Evolutionary conservation across 2,888 invertebrate species (phyloP).

Genomic region (Drosophila maculinotata): DNA sequence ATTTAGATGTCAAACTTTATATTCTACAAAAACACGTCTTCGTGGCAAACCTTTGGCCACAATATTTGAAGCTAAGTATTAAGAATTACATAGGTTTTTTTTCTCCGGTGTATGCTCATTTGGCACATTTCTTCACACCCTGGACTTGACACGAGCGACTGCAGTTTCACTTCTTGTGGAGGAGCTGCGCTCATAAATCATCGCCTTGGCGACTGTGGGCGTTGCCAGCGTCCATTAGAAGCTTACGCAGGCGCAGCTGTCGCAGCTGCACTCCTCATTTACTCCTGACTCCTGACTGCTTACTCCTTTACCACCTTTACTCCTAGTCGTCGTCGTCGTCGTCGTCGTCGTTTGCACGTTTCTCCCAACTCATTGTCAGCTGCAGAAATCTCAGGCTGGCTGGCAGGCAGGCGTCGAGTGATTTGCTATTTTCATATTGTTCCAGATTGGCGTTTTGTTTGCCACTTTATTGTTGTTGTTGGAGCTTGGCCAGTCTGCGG

Average conservation of each 20-base stretch:
- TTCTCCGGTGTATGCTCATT: conserved; percentile 16
- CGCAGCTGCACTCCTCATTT: conserved; percentile 18
- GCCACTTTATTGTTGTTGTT: conserved; percentile 45
- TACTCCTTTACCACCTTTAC: no score
- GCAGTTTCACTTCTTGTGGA: conserved; percentile 46
- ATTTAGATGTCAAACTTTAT: no score
- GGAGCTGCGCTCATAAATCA: conserved; percentile 71
- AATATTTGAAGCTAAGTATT: no score
- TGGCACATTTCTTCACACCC: conserved; percentile 69
- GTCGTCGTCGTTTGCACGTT: conserved; percentile 29
- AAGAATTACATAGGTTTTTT: no score
- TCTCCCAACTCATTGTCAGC: conserved; percentile 71
- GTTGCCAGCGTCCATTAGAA: conserved; percentile 78
- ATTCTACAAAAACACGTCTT: no score
- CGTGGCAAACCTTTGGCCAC: no score
- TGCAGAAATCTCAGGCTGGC: conserved; percentile 49
- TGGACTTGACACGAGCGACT: conserved; percentile 40
- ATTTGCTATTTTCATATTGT: conserved; percentile 63
- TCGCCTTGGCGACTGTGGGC: conserved; percentile 66
- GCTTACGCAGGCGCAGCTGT: conserved; percentile 72
- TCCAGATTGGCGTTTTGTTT: conserved; percentile 63
- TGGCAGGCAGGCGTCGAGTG: conserved; percentile 54
- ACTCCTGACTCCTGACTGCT: neutral
- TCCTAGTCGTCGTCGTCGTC: neutral
- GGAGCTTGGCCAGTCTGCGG: conserved; percentile 52